Conservation (phyloP, 35 echinoderm and acorn worm species). For the Lytechinus pictus region DNA sequence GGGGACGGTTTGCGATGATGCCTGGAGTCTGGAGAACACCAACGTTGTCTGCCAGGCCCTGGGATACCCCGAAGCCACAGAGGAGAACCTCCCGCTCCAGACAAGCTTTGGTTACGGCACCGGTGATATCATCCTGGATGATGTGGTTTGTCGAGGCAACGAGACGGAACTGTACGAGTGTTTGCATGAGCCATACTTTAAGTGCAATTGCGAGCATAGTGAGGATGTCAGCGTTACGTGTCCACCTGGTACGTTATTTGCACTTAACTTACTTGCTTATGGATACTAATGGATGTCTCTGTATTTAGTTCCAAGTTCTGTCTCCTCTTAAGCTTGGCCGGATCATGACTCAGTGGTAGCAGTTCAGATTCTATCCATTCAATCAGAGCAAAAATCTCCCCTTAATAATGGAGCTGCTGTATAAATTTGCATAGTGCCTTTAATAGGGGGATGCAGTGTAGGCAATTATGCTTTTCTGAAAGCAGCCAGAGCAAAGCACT, state of each 20-base stretch:
- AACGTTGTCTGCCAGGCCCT: slow-evolving; percentile 31
- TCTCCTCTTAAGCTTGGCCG: too few relatives aligned
- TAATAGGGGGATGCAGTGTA: too few relatives aligned
- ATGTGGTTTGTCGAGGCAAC: slow-evolving; percentile 31
- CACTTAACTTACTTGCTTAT: too few relatives aligned
- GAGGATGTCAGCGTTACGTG: slow-evolving; percentile 53
- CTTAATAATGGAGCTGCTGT: too few relatives aligned
- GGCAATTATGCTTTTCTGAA: too few relatives aligned
- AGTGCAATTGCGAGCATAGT: slow-evolving; percentile 49
- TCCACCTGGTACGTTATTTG: neutral
- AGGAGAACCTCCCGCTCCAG: neutral
- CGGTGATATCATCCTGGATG: slow-evolving; percentile 44
- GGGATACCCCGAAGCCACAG: neutral
- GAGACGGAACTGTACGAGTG: slow-evolving; percentile 45
- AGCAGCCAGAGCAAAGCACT: too few relatives aligned
- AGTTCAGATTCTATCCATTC: too few relatives aligned
- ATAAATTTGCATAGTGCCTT: too few relatives aligned
- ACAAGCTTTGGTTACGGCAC: slow-evolving; percentile 25
- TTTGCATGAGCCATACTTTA: neutral
- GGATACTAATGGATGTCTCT: too few relatives aligned
- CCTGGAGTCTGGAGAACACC: neutral
- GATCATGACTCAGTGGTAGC: too few relatives aligned
- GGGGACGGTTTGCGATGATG: slow-evolving; percentile 42
- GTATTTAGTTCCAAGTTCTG: too few relatives aligned
- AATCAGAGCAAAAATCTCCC: too few relatives aligned